Evolutionary conservation across 2,113 vertebrate species (phyloP).

Genomic region (Brienomyrus longianalis): DNA sequence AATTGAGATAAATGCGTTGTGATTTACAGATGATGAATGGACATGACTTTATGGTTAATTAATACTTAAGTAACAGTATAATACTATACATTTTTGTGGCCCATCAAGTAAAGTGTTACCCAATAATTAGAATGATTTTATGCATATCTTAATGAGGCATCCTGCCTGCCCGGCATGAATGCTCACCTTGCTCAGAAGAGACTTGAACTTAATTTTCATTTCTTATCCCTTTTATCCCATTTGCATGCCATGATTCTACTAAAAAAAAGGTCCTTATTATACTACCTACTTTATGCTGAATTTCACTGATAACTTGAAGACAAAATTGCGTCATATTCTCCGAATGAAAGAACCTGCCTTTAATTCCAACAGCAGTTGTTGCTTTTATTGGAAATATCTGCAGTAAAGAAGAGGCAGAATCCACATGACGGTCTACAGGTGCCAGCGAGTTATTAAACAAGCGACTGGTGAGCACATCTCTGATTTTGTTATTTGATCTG

Average conservation of each 20-base stretch:
- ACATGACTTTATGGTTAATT: background rate
- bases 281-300: background rate
- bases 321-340: background rate
- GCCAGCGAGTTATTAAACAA: background rate
- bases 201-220: background rate
- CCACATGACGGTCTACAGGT: background rate
- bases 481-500: background rate
- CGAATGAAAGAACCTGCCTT: background rate
- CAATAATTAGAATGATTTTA: background rate
- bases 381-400: background rate
- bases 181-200: background rate
- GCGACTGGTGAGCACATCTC: background rate
- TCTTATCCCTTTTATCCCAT: background rate
- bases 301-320: background rate
- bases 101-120: background rate
- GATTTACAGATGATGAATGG: background rate
- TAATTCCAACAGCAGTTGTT: background rate
- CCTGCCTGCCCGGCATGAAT: background rate
- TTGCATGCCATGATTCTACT: background rate
- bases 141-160: background rate
- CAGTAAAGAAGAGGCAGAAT: background rate
- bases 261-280: background rate
- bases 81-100: background rate
- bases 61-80: background rate
- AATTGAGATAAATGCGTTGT: background rate